Evolutionary conservation across 2,888 invertebrate species (phyloP).

Genomic region (Ophion ellenae): DNA sequence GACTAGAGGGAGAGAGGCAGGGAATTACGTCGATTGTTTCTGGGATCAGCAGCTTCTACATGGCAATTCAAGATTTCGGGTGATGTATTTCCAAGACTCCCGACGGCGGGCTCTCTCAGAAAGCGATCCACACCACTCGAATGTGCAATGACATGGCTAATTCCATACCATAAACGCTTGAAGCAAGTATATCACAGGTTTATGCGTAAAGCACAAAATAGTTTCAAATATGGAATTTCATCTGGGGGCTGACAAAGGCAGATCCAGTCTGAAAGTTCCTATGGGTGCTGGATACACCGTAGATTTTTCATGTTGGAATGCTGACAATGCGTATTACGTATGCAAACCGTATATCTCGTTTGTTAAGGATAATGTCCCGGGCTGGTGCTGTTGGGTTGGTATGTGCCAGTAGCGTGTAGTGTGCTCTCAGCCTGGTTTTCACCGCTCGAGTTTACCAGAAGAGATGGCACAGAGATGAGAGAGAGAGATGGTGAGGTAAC

Average conservation of each 20-base stretch:
- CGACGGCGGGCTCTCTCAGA: no score
- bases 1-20: no score
- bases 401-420: slow-evolving; percentile 31
- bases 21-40: no score
- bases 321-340: slow-evolving; percentile 68
- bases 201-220: background rate
- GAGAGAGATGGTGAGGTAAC: slow-evolving; percentile 47
- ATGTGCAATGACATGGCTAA: no score
- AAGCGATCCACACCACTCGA: no score
- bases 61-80: no score
- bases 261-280: background rate
- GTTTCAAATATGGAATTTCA: background rate
- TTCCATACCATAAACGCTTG: no score
- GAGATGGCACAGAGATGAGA: slow-evolving; percentile 25
- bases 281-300: slow-evolving; percentile 23
- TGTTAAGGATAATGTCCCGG: slow-evolving; percentile 72
- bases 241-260: no score
- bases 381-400: slow-evolving; percentile 21
- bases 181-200: background rate
- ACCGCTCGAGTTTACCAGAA: slow-evolving; percentile 40
- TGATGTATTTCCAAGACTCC: no score
- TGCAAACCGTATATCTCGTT: slow-evolving; percentile 73
- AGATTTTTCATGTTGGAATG: slow-evolving; percentile 60
- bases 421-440: slow-evolving; percentile 55
- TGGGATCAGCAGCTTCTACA: no score